Percentiles rank a stretch among this genome's conserved stretches.
phyloP scores from a whole-genome alignment of 2,113 vertebrate genomes.

The Taxidea taxus region DNA sequence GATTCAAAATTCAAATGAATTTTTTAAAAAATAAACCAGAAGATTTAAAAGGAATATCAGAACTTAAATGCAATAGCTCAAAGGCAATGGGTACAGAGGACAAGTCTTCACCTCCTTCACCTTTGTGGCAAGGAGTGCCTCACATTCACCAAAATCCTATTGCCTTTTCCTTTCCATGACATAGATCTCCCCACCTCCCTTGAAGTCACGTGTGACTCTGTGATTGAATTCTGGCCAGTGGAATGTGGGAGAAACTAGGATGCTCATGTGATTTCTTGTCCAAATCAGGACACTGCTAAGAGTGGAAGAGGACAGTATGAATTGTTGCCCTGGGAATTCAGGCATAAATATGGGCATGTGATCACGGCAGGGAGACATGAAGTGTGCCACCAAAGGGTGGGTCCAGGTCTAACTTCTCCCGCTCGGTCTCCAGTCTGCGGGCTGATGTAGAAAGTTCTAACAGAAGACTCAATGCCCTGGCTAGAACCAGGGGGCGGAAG shows the following conservation, averaged over 20 bases:
- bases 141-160: background rate
- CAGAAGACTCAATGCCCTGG: background rate
- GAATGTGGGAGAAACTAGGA: background rate
- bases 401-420: background rate
- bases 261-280: background rate
- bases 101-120: background rate
- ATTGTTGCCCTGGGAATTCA: background rate
- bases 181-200: background rate
- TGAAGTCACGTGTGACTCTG: background rate
- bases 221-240: background rate
- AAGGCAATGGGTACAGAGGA: background rate
- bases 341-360: background rate
- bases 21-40: background rate
- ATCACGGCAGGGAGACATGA: background rate
- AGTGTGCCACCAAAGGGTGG: background rate
- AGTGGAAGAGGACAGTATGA: background rate
- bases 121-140: background rate
- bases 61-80: background rate
- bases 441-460: background rate
- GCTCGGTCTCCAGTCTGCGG: background rate
- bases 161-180: background rate
- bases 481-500: background rate
- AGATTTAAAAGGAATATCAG: background rate
- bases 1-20: background rate
- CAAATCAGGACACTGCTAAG: background rate